Evolutionary conservation across 2,888 invertebrate species (phyloP), one percentile per base, ranked within the genome.

Genomic region (Teleogryllus oceanicus): DNA sequence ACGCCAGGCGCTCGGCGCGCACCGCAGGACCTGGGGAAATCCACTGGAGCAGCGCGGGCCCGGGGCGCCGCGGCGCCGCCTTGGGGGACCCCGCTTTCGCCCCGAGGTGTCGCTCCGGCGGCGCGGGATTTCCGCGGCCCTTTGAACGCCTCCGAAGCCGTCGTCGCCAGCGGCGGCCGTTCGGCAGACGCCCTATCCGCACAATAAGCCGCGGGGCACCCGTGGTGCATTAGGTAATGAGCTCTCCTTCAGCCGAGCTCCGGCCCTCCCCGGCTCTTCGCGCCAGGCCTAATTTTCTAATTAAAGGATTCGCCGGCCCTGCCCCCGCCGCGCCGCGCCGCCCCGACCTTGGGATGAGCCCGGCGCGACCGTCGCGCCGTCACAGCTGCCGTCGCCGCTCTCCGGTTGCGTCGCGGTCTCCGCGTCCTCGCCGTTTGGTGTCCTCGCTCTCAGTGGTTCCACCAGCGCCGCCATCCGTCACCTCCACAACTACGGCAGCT

Each of bases 201-300:
- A 62, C 62, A 62, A 62, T 62, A 62, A 62, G 62, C 62, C 62
- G 62, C 62, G n/a, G n/a, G 62, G 62, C 62, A 62, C 62, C n/a
- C 16, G 62, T n/a, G 62, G 62, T 62, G 62, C 62, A 62, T 62
- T 62, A 62, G 62, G 62, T 62, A 62, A 62, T 62, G 62, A 62
- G 16, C 62, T 62, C 62, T 62, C 62, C 62, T 62, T 62, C 62
- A 62, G 13, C 62, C 62, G 62, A 13, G 62, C 13, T n/a, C 62
- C n/a, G 16, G 62, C 62, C 62, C n/a, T 62, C 62, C 62, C n/a
- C 62, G 13, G 62, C 62, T 62, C 62, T 62, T 62, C 62, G 62
- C 62, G n/a, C 62, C 62, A 62, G 62, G 62, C 62, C 62, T 62
- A 62, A 62, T 62, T 62, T 62, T 62, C 62, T 62, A 62, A 62